Base-by-base conservation (phyloP, 2,888 invertebrate genomes). In the Seladonia tumulorum region DNA sequence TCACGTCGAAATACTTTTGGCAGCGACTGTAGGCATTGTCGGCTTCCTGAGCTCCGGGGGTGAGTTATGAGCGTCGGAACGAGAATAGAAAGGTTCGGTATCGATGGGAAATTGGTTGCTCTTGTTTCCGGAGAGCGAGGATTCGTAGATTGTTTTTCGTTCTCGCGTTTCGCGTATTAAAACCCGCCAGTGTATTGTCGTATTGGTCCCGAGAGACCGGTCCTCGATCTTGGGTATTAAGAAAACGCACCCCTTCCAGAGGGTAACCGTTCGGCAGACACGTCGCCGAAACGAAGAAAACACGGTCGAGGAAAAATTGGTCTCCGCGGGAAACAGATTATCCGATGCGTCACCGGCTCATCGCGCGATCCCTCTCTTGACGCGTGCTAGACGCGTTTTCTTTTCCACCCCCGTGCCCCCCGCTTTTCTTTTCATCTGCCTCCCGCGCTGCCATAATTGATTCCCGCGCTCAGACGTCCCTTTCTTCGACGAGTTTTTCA, bases 401-500 rank as follows among this genome's bases (percentile, higher is more conserved):
- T 73, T 57, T 66, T 70, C 68, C 57, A 60, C 18, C 18, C 25
- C 22, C 35, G n/a, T 10, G 5, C 18, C 35, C n/a, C 70, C 5
- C 5, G 35, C 66, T 14, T 45, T 70, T 75, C 63, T 22, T 22
- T n/a, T 14, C 29, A 18, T 35, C 35, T 22, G 10, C 35, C 66
- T 66, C 18, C 35, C 66, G 35, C 66, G 22, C 68, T 39, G 39
- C 77, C 74, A 81, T 90, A 90, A 90, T 90, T 90, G 90, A 90
- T 89, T 90, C 83, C 68, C 71, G 73, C 82, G 84, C 85, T 81
- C 76, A 76, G 78, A 75, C 83, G 81, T 82, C 81, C 76, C 75
- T 73, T 80, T 73, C 85, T 81, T 79, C 85, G 71, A 71, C 83
- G 86, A 83, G 82, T 89, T 89, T 90, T 90, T 87, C 88, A 87